These are phyloP conservation scores for Drosophila ustulata DNA, from an alignment of 2,888 invertebrate genomes.

Conservation along the genomic window DNA sequence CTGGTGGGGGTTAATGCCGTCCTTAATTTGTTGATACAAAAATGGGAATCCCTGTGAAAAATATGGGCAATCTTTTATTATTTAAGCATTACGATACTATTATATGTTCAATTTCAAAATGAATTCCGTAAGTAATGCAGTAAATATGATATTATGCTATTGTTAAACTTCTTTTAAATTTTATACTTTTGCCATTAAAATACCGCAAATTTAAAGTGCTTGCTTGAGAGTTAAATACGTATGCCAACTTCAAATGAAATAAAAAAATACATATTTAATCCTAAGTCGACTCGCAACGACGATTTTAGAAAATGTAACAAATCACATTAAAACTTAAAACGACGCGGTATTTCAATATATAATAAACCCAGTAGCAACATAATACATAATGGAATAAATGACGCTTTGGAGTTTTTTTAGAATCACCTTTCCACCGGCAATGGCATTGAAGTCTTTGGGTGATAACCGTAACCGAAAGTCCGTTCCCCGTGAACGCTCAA, in stretches of 20 bases:
- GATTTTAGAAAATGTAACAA: not conserved
- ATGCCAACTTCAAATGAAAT: too few relatives aligned
- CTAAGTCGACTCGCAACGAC: too few relatives aligned
- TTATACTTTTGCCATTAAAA: too few relatives aligned
- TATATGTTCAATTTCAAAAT: not conserved
- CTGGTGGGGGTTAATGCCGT: slow-evolving; percentile 96
- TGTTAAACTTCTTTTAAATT: not conserved
- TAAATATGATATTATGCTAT: not conserved
- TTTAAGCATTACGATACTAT: not conserved
- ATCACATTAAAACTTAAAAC: not conserved
- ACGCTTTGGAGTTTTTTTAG: slow-evolving; percentile 61
- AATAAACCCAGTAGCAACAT: slow-evolving; percentile 2
- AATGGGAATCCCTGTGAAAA: slow-evolving; percentile 93
- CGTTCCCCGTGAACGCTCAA: slow-evolving; percentile 94
- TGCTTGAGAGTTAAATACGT: too few relatives aligned
- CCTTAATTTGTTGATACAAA: slow-evolving; percentile 96
- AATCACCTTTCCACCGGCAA: slow-evolving; percentile 93
- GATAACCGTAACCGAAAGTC: slow-evolving; percentile 91
- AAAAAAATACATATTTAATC: too few relatives aligned
- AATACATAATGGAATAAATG: slow-evolving; percentile 30
- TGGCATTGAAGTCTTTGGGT: slow-evolving; percentile 91
- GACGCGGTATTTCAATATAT: not conserved
- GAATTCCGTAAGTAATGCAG: not conserved
- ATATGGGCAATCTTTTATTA: slow-evolving; percentile 9
- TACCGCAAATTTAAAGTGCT: too few relatives aligned